Evolutionary conservation across 2,797 vertebrate genomes (phyloP).

Genomic region (Brotula barbata): DNA sequence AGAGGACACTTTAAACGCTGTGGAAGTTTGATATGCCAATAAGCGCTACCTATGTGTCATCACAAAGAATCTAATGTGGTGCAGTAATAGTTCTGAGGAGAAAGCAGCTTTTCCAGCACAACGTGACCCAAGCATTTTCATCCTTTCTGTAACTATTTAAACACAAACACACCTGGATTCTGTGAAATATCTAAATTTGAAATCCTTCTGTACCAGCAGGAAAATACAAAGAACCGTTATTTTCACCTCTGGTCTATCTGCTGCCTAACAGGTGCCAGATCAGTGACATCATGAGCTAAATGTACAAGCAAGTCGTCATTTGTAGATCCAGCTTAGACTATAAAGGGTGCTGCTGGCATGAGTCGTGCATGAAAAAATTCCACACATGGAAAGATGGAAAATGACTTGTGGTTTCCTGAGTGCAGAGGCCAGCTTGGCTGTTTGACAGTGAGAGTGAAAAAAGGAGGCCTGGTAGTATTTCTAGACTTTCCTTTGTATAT

Average conservation of each 20-base stretch:
- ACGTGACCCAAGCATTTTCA: conserved; percentile 35
- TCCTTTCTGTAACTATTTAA: conserved; percentile 18
- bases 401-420: conserved; percentile 80
- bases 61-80: neutral
- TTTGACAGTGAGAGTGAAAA: conserved; percentile 53
- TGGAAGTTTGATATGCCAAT: too few species aligned
- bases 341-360: conserved; percentile 71
- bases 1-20: too few species aligned
- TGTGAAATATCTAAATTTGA: conserved; percentile 31
- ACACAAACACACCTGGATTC: conserved; percentile 28
- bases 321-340: conserved; percentile 62
- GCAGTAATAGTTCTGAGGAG: conserved; percentile 22
- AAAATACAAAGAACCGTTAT: conserved; percentile 44
- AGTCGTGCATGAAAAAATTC: conserved; percentile 76
- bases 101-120: conserved; percentile 19
- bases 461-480: conserved; percentile 56
- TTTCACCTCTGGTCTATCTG: conserved; percentile 38
- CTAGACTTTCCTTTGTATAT: conserved; percentile 63
- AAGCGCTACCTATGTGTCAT: conserved; percentile 7
- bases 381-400: conserved; percentile 81
- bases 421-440: conserved; percentile 65
- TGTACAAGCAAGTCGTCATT: conserved; percentile 69
- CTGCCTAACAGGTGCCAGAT: conserved; percentile 58
- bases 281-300: conserved; percentile 78
- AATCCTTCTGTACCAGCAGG: conserved; percentile 19